Percentiles rank a stretch among this genome's conserved stretches.
These are phyloP conservation scores for Sebastes steindachneri DNA, from an alignment of 2,797 vertebrate genomes.

Conservation along the genomic window DNA sequence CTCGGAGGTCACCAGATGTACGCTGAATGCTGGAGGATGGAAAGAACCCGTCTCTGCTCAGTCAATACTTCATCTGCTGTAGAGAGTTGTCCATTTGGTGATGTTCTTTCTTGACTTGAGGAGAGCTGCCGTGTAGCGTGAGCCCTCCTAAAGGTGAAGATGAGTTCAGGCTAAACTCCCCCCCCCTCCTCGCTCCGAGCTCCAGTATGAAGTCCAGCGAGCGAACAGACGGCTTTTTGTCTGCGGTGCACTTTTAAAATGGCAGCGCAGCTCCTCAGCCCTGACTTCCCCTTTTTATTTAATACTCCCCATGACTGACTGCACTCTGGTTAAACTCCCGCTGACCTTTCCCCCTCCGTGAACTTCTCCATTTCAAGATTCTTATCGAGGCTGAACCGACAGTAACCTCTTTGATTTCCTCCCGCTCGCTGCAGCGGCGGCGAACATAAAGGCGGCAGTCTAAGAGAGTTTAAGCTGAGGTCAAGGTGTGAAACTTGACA, in stretches of 20 bases:
- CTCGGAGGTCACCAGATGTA: slow-evolving; percentile 77
- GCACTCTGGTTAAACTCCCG: slow-evolving; percentile 83
- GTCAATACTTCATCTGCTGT: neutral
- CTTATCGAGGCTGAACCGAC: slow-evolving; percentile 84
- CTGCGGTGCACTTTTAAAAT: slow-evolving; percentile 73
- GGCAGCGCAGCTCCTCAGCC: slow-evolving; percentile 64
- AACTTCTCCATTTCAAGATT: slow-evolving; percentile 86
- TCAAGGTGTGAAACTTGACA: slow-evolving; percentile 82
- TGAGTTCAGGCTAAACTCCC: slow-evolving; percentile 70
- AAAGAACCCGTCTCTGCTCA: slow-evolving; percentile 38
- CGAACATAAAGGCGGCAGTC: slow-evolving; percentile 73
- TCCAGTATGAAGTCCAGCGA: slow-evolving; percentile 64
- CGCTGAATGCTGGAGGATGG: slow-evolving; percentile 36
- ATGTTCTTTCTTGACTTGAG: slow-evolving; percentile 1
- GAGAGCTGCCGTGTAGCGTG: slow-evolving; percentile 21
- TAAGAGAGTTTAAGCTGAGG: slow-evolving; percentile 76
- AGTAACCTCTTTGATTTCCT: slow-evolving; percentile 82
- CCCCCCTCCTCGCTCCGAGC: slow-evolving; percentile 39
- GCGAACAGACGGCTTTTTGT: slow-evolving; percentile 79
- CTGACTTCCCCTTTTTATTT: slow-evolving; percentile 78
- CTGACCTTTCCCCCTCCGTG: slow-evolving; percentile 82
- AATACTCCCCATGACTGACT: slow-evolving; percentile 82
- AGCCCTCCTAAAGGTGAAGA: slow-evolving; percentile 67
- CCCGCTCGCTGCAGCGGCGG: slow-evolving; percentile 69
- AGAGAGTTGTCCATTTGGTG: slow-evolving; percentile 5